Percentiles rank a stretch among this genome's conserved stretches.
These are phyloP conservation scores for Ophiodon elongatus DNA, from an alignment of 2,113 vertebrate genomes.

Conservation along the genomic window DNA sequence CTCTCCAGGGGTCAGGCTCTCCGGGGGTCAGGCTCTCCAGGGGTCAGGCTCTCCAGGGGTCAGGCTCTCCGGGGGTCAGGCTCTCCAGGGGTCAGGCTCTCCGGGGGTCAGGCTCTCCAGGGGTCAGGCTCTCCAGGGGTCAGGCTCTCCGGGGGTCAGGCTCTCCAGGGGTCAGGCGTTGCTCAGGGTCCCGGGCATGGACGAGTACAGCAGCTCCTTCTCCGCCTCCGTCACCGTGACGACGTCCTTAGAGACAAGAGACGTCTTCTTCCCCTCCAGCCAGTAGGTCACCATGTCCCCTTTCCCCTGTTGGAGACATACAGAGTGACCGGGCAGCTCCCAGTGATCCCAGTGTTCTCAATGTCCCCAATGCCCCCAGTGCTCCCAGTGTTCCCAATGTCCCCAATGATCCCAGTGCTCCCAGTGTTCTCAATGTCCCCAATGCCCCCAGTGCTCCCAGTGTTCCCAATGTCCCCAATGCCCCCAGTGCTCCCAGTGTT, in stretches of 20 bases:
- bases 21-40: too few species aligned
- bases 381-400: too few species aligned
- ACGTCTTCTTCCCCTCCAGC: slow-evolving; percentile 85
- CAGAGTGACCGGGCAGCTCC: not conserved
- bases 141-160: slow-evolving; percentile 30
- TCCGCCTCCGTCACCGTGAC: slow-evolving; percentile 41
- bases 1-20: too few species aligned
- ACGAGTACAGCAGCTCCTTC: slow-evolving; percentile 51
- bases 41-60: too few species aligned
- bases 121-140: too few species aligned
- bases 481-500: not conserved
- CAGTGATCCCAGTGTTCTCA: not conserved
- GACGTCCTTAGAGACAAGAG: slow-evolving; percentile 53
- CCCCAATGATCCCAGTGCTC: not conserved
- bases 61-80: too few species aligned
- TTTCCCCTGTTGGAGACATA: slow-evolving; percentile 81
- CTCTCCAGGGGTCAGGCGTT: slow-evolving; percentile 65
- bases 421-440: not conserved
- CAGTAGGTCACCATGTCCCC: slow-evolving; percentile 91
- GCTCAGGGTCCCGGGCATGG: slow-evolving; percentile 78
- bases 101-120: too few species aligned
- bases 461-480: not conserved
- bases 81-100: too few species aligned
- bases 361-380: too few species aligned
- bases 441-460: not conserved